These are phyloP conservation scores for Sinocyclocheilus anshuiensis DNA, from an alignment of 2,113 vertebrate species.

Conservation along the genomic window DNA sequence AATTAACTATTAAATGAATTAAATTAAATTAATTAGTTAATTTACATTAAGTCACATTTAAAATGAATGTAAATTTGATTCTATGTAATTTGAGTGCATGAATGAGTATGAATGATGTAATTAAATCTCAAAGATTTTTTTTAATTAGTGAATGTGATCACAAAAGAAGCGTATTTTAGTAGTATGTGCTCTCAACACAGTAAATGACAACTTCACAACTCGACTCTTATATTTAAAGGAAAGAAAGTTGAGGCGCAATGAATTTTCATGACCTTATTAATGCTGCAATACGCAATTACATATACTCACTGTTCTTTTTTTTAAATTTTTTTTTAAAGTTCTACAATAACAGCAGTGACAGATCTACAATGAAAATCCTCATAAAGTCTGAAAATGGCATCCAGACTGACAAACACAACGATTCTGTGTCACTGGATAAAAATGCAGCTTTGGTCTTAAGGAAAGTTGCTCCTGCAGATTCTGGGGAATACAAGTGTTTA, in stretches of 20 bases:
- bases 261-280: neutral
- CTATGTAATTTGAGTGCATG: no score
- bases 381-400: neutral
- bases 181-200: neutral
- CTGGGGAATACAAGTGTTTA: slow-evolving; percentile 63
- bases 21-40: no score
- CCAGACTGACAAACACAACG: neutral
- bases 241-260: neutral
- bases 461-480: slow-evolving; percentile 50
- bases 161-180: neutral
- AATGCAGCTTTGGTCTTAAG: slow-evolving; percentile 49
- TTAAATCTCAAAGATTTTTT: no score
- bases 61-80: no score
- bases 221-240: neutral
- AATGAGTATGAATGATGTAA: no score
- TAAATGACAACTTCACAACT: no score
- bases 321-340: neutral
- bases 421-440: neutral
- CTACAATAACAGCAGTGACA: neutral
- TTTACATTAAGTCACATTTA: no score
- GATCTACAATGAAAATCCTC: neutral
- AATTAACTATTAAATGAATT: no score
- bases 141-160: neutral
- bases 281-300: neutral
- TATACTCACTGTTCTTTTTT: neutral